phyloP scores from a whole-genome alignment of 2,113 vertebrate species.

The Cygnus buccinator region DNA sequence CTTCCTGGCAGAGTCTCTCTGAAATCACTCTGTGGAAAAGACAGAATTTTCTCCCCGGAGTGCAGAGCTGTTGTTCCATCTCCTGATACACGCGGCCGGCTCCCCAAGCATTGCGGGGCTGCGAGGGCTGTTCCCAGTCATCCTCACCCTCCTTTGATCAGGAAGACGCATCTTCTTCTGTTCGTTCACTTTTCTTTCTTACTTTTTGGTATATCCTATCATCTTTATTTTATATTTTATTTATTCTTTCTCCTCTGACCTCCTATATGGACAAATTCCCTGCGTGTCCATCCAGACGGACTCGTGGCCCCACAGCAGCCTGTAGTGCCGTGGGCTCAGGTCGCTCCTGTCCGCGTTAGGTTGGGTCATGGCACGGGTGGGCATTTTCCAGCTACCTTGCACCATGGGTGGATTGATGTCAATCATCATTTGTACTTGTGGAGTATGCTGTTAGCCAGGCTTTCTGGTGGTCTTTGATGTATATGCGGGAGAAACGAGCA shows the following conservation, averaged over 20 bases:
- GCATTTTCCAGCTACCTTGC: not conserved
- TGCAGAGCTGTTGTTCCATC: not conserved
- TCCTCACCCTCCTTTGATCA: not conserved
- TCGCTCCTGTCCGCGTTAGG: not conserved
- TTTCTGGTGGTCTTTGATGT: not conserved
- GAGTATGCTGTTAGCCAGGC: not conserved
- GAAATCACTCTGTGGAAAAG: not conserved
- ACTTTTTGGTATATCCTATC: not conserved
- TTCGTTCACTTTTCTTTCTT: not conserved
- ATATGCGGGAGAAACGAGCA: not conserved
- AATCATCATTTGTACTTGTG: not conserved
- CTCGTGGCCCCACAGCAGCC: not conserved
- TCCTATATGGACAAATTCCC: not conserved
- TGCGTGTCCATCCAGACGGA: not conserved
- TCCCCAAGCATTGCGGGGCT: not conserved
- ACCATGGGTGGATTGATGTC: not conserved
- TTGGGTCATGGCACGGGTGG: not conserved
- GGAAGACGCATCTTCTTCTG: not conserved
- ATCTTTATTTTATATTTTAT: not conserved
- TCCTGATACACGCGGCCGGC: not conserved
- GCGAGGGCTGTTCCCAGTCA: rapidly evolving
- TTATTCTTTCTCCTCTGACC: not conserved
- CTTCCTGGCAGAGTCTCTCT: not conserved
- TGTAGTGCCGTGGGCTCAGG: not conserved
- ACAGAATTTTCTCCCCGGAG: not conserved